Evolutionary conservation across 2,113 vertebrate species (phyloP).

Genomic region (Eudorcas thomsonii): DNA sequence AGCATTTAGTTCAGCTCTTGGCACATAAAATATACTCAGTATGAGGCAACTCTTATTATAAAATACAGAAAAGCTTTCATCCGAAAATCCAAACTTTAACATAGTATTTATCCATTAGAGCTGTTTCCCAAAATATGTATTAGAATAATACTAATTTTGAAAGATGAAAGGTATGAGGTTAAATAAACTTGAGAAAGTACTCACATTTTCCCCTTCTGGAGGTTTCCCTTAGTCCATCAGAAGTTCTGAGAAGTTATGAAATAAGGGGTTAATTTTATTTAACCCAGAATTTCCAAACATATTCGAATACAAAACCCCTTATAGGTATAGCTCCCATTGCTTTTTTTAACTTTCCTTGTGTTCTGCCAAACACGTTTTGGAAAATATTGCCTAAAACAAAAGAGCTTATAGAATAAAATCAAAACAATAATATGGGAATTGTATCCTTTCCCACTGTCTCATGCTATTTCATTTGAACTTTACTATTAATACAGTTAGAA

Average conservation of each 20-base stretch:
- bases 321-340: background rate
- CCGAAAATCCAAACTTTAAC: background rate
- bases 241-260: background rate
- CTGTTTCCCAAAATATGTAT: background rate
- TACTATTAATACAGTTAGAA: background rate
- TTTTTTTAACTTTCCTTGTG: background rate
- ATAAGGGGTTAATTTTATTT: background rate
- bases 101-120: background rate
- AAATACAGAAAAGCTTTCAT: background rate
- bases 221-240: background rate
- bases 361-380: background rate
- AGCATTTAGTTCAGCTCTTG: background rate
- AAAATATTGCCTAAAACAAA: background rate
- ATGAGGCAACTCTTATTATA: background rate
- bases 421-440: background rate
- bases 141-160: background rate
- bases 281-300: background rate
- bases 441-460: background rate
- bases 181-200: background rate
- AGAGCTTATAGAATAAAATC: background rate
- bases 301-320: background rate
- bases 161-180: background rate
- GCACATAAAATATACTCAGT: background rate
- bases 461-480: background rate
- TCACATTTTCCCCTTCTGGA: background rate